Percentiles rank a stretch among this genome's conserved stretches.
Evolutionary conservation across 1,140 invertebrate species (phyloP).

Genomic region (Protaetia brevitarsis): DNA sequence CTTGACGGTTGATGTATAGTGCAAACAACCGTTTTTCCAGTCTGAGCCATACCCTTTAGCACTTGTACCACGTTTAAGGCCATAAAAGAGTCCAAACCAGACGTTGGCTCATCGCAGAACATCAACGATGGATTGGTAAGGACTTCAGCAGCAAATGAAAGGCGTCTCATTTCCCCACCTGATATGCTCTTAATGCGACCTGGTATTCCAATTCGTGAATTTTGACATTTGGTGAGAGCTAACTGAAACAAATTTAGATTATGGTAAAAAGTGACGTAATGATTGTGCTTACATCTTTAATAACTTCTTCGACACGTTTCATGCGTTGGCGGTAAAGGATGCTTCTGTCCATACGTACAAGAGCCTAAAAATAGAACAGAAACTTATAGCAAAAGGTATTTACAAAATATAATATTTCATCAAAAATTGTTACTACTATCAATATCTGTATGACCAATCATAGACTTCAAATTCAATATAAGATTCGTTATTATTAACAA

Average conservation of each 20-base stretch:
- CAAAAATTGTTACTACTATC: too few relatives aligned
- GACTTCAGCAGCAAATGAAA: slow-evolving; percentile 95
- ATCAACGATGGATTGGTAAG: slow-evolving; percentile 91
- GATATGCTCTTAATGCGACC: slow-evolving; percentile 89
- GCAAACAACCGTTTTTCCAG: slow-evolving; percentile 88
- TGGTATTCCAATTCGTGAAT: slow-evolving; percentile 83
- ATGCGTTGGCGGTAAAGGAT: slow-evolving; percentile 75
- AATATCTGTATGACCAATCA: too few relatives aligned
- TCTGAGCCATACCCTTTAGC: slow-evolving; percentile 72
- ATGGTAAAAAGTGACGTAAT: neutral
- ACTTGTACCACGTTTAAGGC: slow-evolving; percentile 86
- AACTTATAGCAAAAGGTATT: too few relatives aligned
- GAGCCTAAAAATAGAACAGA: slow-evolving; percentile 58
- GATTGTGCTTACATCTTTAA: slow-evolving; percentile 66
- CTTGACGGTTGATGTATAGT: slow-evolving; percentile 97
- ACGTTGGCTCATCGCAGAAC: slow-evolving; percentile 98
- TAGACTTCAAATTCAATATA: too few relatives aligned
- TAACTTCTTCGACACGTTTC: slow-evolving; percentile 84
- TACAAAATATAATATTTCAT: too few relatives aligned
- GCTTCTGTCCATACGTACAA: slow-evolving; percentile 86
- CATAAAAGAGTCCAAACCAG: slow-evolving; percentile 81
- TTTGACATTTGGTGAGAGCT: slow-evolving; percentile 78
- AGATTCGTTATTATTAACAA: too few relatives aligned
- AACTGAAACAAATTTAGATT: slow-evolving; percentile 55
- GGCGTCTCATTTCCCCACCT: slow-evolving; percentile 90